A percentile compares a stretch with the other conserved stretches of the same genome.
phyloP scores from a whole-genome alignment of 2,888 invertebrate species.

The Cataglyphis albicans region DNA sequence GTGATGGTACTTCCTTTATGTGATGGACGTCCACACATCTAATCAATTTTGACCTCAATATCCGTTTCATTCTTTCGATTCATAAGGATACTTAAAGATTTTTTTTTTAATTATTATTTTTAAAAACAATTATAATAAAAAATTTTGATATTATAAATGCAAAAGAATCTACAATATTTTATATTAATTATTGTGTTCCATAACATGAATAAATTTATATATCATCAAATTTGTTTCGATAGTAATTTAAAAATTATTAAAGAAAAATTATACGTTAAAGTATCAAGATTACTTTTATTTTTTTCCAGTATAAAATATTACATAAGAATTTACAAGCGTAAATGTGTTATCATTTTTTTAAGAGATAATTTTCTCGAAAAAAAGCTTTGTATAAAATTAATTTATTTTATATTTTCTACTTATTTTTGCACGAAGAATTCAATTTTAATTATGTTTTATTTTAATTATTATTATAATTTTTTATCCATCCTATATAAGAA shows the following conservation, averaged over 20 bases:
- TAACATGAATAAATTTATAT: background rate
- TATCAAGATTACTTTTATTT: background rate
- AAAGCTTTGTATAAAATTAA: background rate
- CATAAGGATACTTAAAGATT: background rate
- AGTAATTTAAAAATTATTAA: background rate
- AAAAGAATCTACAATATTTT: background rate
- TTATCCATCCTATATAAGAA: background rate
- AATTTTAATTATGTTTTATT: background rate
- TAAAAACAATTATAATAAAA: background rate
- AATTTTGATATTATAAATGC: background rate
- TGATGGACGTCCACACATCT: background rate
- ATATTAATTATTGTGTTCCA: background rate
- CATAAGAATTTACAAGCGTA: background rate
- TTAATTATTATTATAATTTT: background rate
- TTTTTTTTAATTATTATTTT: background rate
- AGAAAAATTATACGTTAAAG: background rate
- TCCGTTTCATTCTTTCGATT: background rate
- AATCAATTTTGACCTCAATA: conserved; percentile 21
- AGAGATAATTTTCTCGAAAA: background rate
- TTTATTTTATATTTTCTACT: background rate
- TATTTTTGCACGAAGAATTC: background rate
- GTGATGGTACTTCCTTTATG: conserved; percentile 21
- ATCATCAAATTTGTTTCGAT: background rate
- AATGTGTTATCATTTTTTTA: background rate
- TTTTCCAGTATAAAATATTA: background rate